These are phyloP conservation scores for Druon quercuslanigerum DNA, from an alignment of 1,140 invertebrate species.

Conservation along the genomic window DNA sequence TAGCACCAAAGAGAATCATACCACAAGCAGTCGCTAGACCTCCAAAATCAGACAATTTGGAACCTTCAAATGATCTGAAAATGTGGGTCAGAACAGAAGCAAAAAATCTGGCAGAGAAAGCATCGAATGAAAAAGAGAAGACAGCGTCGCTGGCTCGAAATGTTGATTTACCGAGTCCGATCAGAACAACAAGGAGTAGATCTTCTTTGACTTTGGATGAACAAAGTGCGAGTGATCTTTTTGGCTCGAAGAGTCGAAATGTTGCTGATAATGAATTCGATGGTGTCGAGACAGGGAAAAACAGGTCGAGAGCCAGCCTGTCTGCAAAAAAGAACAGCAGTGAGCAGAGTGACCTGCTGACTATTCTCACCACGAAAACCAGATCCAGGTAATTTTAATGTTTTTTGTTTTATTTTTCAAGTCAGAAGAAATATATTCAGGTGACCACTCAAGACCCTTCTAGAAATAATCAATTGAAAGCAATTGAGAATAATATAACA, in stretches of 20 bases:
- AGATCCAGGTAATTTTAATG: constrained; percentile 51
- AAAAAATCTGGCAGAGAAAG: constrained; percentile 46
- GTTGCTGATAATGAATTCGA: background rate
- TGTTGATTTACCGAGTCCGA: background rate
- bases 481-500: too few relatives aligned
- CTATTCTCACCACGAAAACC: constrained; percentile 64
- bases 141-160: background rate
- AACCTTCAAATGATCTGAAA: constrained; percentile 64
- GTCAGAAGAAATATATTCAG: too few relatives aligned
- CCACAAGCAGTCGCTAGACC: constrained; percentile 39
- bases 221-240: background rate
- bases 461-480: too few relatives aligned
- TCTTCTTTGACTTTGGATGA: constrained; percentile 43
- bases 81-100: constrained; percentile 63
- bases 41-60: constrained; percentile 51
- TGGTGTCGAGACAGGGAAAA: background rate
- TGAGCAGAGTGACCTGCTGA: constrained; percentile 62
- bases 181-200: constrained; percentile 37
- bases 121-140: background rate
- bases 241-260: constrained; percentile 13
- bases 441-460: too few relatives aligned
- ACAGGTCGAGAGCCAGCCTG: constrained; percentile 32
- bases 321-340: constrained; percentile 42
- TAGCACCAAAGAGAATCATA: constrained; percentile 49
- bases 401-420: background rate